Conservation (phyloP, 2,888 invertebrate genomes). For the Diplolepis rosae region DNA sequence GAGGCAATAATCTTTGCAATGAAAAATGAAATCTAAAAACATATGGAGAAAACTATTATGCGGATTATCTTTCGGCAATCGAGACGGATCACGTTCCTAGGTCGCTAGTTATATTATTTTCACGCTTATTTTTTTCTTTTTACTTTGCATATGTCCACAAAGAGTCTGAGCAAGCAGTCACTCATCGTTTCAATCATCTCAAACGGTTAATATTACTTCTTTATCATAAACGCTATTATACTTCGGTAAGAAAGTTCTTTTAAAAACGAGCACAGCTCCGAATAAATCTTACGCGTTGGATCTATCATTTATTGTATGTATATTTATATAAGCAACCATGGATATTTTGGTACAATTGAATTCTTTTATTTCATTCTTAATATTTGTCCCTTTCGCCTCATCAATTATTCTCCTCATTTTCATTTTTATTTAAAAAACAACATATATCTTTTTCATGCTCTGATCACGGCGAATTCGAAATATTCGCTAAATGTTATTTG, state of each 20-base stretch:
- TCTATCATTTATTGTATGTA: slow-evolving; percentile 70
- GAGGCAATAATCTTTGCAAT: neutral
- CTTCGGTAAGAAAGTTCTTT: slow-evolving; percentile 71
- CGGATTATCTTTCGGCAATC: slow-evolving; percentile 13
- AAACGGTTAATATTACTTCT: slow-evolving; percentile 50
- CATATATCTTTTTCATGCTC: slow-evolving; percentile 46
- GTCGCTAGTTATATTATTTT: neutral
- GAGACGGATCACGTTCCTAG: slow-evolving; percentile 10
- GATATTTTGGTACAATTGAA: slow-evolving; percentile 73
- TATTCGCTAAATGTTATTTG: slow-evolving; percentile 32
- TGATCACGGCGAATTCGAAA: neutral
- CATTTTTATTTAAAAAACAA: slow-evolving; percentile 53
- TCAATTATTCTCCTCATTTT: slow-evolving; percentile 34
- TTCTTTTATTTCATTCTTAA: slow-evolving; percentile 55
- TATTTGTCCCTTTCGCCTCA: slow-evolving; percentile 32
- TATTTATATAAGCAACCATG: slow-evolving; percentile 70
- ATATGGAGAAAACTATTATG: neutral
- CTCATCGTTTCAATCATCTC: slow-evolving; percentile 49
- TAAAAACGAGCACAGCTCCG: slow-evolving; percentile 73
- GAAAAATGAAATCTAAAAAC: neutral
- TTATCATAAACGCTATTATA: slow-evolving; percentile 64
- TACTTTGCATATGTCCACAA: slow-evolving; percentile 15
- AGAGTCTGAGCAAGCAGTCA: slow-evolving; percentile 59
- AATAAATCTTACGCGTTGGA: slow-evolving; percentile 72
- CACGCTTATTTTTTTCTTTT: slow-evolving; percentile 20